These are phyloP conservation scores for Sapayoa aenigma DNA, from an alignment of 2,113 vertebrate species.

Conservation along the genomic window DNA sequence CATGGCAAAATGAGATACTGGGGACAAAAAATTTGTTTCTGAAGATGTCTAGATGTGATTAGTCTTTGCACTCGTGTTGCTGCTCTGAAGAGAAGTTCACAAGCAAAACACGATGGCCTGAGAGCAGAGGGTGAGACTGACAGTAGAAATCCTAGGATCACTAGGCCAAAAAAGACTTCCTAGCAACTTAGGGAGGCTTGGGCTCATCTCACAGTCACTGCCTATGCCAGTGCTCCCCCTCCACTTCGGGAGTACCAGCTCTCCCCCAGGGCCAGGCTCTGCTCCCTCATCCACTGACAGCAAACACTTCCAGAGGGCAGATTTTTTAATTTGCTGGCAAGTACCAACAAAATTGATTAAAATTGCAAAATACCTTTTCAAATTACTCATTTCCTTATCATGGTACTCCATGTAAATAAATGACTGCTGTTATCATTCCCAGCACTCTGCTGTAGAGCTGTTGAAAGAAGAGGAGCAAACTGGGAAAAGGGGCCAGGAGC, in stretches of 20 bases:
- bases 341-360: constrained; percentile 37
- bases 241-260: rapidly evolving
- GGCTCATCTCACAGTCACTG: background rate
- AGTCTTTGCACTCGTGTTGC: background rate
- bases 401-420: background rate
- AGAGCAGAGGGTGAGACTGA: background rate
- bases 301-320: constrained; percentile 39
- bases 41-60: background rate
- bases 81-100: background rate
- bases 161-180: background rate
- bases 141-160: background rate
- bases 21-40: background rate
- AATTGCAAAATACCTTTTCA: constrained; percentile 49
- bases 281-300: background rate
- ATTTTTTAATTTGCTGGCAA: constrained; percentile 53
- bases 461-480: background rate
- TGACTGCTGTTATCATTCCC: background rate
- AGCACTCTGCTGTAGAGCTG: background rate
- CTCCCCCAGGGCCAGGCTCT: rapidly evolving
- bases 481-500: background rate
- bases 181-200: background rate
- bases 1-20: background rate
- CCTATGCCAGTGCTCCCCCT: background rate
- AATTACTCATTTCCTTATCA: background rate
- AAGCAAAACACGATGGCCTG: background rate